phyloP scores from a whole-genome alignment of 2,797 vertebrate genomes.

The Tiaroga cobitis region DNA sequence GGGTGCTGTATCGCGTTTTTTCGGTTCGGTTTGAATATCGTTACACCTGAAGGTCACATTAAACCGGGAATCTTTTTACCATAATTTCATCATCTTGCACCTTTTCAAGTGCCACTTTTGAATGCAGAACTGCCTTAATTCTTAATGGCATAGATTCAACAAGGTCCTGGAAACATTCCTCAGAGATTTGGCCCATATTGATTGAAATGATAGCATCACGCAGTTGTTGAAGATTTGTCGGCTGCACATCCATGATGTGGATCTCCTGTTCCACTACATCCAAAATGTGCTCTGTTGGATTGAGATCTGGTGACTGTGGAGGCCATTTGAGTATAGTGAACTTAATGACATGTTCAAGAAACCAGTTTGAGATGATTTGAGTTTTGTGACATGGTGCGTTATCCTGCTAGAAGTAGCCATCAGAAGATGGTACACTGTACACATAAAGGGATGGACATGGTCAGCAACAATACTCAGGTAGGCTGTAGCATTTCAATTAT shows the following conservation, averaged over 20 bases:
- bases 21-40: too few relatives aligned
- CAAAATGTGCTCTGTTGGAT: neutral
- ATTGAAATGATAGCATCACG: conserved; percentile 24
- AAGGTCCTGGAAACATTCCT: neutral
- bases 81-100: neutral
- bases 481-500: neutral
- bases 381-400: conserved; percentile 36
- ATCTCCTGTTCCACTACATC: neutral
- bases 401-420: conserved; percentile 54
- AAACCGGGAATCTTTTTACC: neutral
- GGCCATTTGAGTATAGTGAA: neutral
- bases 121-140: neutral
- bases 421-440: conserved; percentile 47
- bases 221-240: conserved; percentile 48
- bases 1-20: too few relatives aligned
- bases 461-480: conserved; percentile 21
- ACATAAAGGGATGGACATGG: conserved; percentile 46
- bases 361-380: conserved; percentile 39
- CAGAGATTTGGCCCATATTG: neutral
- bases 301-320: neutral
- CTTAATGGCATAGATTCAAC: neutral
- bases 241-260: conserved; percentile 66
- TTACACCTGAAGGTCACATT: neutral
- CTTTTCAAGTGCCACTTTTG: neutral
- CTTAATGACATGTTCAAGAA: conserved; percentile 26